Conservation (phyloP, 2,113 vertebrate genomes). For the Cottus gobio region DNA sequence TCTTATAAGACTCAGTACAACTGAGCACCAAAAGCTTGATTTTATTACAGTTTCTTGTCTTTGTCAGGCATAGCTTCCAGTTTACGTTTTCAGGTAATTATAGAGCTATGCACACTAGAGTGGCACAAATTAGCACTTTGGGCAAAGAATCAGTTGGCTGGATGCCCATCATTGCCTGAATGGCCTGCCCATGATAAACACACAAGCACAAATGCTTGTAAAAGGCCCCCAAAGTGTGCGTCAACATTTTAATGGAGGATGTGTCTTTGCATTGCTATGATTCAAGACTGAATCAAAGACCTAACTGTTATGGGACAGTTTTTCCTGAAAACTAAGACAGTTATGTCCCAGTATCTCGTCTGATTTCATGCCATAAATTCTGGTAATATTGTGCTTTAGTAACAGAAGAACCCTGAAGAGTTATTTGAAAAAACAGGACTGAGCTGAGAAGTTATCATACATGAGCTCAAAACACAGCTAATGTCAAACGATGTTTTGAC, state of each 20-base stretch:
- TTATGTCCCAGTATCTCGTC: not conserved
- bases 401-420: not conserved
- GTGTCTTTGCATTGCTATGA: constrained; percentile 33
- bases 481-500: constrained; percentile 12
- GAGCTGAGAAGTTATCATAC: not conserved
- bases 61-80: constrained; percentile 83
- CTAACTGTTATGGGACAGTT: not conserved
- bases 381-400: constrained; percentile 1
- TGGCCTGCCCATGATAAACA: constrained; percentile 77
- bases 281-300: constrained; percentile 16
- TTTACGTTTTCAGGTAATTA: constrained; percentile 86
- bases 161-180: constrained; percentile 74
- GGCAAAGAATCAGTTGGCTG: constrained; percentile 81
- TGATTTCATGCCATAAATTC: not conserved
- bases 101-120: constrained; percentile 76
- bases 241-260: constrained; percentile 58
- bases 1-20: constrained; percentile 68
- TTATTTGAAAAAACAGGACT: constrained; percentile 20
- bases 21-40: constrained; percentile 75
- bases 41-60: constrained; percentile 83
- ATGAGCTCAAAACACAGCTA: not conserved
- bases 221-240: constrained; percentile 61
- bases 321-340: constrained; percentile 19
- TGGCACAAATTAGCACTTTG: constrained; percentile 85
- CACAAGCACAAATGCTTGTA: constrained; percentile 62